Evolutionary conservation across 2,113 vertebrate genomes (phyloP), one percentile per base, ranked within the genome.

Genomic region (Corythaixoides concolor): DNA sequence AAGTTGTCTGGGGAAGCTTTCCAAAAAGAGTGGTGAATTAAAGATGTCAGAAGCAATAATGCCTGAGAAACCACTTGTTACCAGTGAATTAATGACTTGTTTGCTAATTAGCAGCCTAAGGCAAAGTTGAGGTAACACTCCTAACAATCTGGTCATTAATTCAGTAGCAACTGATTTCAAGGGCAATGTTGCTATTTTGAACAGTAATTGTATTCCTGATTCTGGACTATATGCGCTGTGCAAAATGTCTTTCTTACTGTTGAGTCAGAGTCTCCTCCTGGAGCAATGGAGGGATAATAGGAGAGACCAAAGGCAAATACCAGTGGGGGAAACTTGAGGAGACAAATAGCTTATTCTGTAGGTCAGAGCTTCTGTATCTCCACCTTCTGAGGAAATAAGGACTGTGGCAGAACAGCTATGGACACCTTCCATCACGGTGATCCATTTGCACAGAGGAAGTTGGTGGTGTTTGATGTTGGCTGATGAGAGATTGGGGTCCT

Each of bases 71-170:
- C 92, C 93, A 96, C 96, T 97, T 95, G 90, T 95, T 96, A 93
- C 94, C 74, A 95, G 88, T 49, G 50, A 97, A 94, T 97, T 97
- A 97, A 96, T 97, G 97, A 95, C 96, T 96, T 97, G 88, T 96
- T 97, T 97, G 88, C 94, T 97, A 96, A 97, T 95, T 97, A 97
- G 93, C 79, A 94, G 94, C 97, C 97, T 91, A 62, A 95, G 95
- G 93, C 96, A 73, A 97, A 93, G 79, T 86, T 94, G 88, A 92
- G 77, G 56, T 96, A 96, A 73, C 63, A 91, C 82, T 91, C 58
- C 73, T 91, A 90, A 95, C 91, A 95, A 86, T 95, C 79, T 96
- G 93, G 83, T 92, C 96, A 93, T 97, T 97, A 97, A 96, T 96
- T 97, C 93, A 96, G 81, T 82, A 92, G 59, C 88, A 95, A 79